phyloP scores from a whole-genome alignment of 53 echinoderm and acorn worm species.

The Astropecten irregularis region DNA sequence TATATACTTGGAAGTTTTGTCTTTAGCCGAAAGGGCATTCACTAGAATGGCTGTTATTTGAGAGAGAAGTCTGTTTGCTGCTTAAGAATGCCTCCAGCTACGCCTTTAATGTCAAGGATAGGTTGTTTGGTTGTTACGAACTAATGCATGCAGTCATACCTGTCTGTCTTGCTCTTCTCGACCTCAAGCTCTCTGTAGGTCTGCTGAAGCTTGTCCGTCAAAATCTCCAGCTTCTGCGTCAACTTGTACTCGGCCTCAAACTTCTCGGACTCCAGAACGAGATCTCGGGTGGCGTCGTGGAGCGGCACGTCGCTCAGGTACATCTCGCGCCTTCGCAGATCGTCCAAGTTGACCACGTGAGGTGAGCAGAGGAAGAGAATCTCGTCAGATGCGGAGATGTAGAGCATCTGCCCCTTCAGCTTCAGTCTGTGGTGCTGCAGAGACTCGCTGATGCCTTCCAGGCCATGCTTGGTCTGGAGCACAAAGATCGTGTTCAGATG shows the following conservation, averaged over 20 bases:
- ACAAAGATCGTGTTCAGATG: slow-evolving; percentile 97
- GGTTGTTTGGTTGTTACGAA: too few species aligned
- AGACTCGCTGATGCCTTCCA: slow-evolving; percentile 44
- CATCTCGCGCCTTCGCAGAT: slow-evolving; percentile 83
- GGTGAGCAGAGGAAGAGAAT: slow-evolving; percentile 94
- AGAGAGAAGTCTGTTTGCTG: too few species aligned
- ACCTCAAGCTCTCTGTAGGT: slow-evolving; percentile 93
- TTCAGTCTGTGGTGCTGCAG: slow-evolving; percentile 69
- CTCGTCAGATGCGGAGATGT: slow-evolving; percentile 78
- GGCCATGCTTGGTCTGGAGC: slow-evolving; percentile 69
- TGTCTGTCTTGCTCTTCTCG: slow-evolving; percentile 96
- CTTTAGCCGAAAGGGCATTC: too few species aligned
- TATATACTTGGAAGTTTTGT: too few species aligned
- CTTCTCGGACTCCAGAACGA: slow-evolving; percentile 95
- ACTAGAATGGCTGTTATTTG: too few species aligned
- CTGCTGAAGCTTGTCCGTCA: slow-evolving; percentile 95
- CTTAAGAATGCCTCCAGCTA: too few species aligned
- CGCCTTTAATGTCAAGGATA: too few species aligned
- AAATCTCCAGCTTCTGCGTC: slow-evolving; percentile 91
- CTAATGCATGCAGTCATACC: slow-evolving; percentile 66
- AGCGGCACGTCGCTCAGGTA: slow-evolving; percentile 97
- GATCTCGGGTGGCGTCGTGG: slow-evolving; percentile 92
- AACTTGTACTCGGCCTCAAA: slow-evolving; percentile 97
- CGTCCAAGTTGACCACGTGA: slow-evolving; percentile 89
- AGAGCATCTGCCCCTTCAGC: slow-evolving; percentile 96